These are phyloP conservation scores for Petrocephalus sullivani DNA, from an alignment of 2,797 vertebrate species.

Conservation along the genomic window DNA sequence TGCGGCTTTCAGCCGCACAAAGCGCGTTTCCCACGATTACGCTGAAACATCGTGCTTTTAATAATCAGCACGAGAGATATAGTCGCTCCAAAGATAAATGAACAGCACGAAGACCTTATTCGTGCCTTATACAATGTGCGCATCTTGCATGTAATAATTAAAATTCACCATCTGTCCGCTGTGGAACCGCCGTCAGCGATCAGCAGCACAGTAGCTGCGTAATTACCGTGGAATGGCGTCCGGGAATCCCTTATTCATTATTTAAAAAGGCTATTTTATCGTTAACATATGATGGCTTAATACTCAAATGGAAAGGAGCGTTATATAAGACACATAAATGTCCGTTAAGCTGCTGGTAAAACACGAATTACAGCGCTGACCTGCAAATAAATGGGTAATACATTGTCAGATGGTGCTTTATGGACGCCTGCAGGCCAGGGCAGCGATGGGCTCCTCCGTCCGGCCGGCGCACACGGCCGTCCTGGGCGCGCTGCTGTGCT, in stretches of 20 bases:
- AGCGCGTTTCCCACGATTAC: background rate
- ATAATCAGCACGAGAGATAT: background rate
- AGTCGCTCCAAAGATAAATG: background rate
- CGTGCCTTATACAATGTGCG: background rate
- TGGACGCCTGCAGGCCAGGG: background rate
- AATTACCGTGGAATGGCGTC: background rate
- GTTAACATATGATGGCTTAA: background rate
- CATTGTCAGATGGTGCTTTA: background rate
- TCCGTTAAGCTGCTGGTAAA: background rate
- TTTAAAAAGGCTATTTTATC: background rate
- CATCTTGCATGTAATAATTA: background rate
- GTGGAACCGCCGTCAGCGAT: background rate
- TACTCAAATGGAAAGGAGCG: background rate
- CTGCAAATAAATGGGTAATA: background rate
- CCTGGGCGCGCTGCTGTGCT: conserved; percentile 60
- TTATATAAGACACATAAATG: background rate
- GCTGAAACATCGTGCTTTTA: background rate
- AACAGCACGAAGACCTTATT: background rate
- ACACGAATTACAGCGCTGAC: background rate
- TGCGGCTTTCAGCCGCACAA: background rate
- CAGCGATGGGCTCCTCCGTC: conserved; percentile 15
- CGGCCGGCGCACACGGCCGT: conserved; percentile 41
- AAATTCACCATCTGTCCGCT: background rate
- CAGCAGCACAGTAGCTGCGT: background rate
- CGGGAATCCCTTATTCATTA: background rate